Evolutionary conservation across 2,888 invertebrate species (phyloP), one percentile per base, ranked within the genome.

Genomic region (Ennomos erosarius): DNA sequence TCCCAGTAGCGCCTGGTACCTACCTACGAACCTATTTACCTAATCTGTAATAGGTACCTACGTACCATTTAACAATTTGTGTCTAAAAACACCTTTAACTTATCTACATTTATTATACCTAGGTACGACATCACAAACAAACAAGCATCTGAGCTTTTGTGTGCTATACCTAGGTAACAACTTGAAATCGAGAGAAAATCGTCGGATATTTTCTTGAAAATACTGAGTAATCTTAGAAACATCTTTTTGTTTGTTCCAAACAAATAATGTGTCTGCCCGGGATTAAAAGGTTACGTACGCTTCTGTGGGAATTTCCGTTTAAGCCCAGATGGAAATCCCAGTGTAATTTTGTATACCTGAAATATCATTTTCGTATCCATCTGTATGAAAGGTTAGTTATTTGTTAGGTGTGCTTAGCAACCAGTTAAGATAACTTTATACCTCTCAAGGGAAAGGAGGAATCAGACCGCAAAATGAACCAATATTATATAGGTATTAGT

Each of bases 211-310:
- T 43, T 48, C 55, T 39, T 39, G 39, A 50, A 44, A 49, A 37
- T 51, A 45, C 45, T n/a, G 40, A 50, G 9, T 49, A 38, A 55
- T 35, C 44, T 55, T 50, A 40, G 50, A 51, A 56, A 45, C 42
- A 37, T 43, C 11, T 52, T 52, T 51, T 42, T 47, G 37, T 57
- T 57, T 57, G 51, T 57, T 57, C n/a, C 33, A 42, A 57, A 52
- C 57, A 57, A 42, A 52, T 57, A 52, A 57, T 47, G 45, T 56
- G 56, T 47, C 46, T 57, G 34, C 12, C 40, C 11, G 37, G 11
- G 47, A 47, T 42, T 56, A 45, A 51, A 57, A 51, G 51, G 51
- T n/a, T n/a, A n/a, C n/a, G 56, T 40, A 46, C 40, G 51, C 13
- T 43, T 38, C 50, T 33, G 36, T 45, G 12, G 57, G 51, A 51